Conservation (phyloP, 2,113 vertebrate genomes). For the Nothocercus nigrocapillus region DNA sequence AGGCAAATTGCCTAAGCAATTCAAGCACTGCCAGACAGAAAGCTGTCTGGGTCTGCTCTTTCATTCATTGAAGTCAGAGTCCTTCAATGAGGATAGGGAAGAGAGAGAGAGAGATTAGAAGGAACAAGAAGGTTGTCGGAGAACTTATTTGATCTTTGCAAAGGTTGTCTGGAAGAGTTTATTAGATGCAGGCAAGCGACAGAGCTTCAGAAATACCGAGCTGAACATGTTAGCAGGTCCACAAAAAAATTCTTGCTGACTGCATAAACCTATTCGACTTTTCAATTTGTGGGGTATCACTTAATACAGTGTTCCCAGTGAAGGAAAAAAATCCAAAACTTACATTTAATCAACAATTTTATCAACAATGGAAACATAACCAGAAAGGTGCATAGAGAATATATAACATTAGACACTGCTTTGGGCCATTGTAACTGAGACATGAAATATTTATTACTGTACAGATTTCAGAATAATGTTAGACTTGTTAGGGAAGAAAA, state of each 20-base stretch:
- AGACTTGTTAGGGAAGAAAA: not conserved
- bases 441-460: not conserved
- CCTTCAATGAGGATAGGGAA: not conserved
- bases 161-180: not conserved
- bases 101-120: not conserved
- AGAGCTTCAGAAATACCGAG: not conserved
- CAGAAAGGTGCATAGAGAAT: not conserved
- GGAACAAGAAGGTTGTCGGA: not conserved
- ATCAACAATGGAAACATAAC: not conserved
- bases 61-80: not conserved
- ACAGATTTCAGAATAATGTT: not conserved
- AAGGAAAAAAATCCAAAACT: fast-evolving
- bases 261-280: not conserved
- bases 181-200: not conserved
- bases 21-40: slow-evolving; percentile 27
- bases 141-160: slow-evolving; percentile 28
- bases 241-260: not conserved
- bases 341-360: not conserved
- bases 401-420: not conserved
- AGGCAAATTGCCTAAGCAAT: slow-evolving; percentile 29
- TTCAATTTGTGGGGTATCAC: not conserved
- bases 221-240: not conserved
- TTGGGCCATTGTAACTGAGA: not conserved
- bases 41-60: slow-evolving; percentile 23
- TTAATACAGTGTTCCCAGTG: not conserved